Evolutionary conservation across 2,888 invertebrate genomes (phyloP).

Genomic region (Trachelus troglodyta): DNA sequence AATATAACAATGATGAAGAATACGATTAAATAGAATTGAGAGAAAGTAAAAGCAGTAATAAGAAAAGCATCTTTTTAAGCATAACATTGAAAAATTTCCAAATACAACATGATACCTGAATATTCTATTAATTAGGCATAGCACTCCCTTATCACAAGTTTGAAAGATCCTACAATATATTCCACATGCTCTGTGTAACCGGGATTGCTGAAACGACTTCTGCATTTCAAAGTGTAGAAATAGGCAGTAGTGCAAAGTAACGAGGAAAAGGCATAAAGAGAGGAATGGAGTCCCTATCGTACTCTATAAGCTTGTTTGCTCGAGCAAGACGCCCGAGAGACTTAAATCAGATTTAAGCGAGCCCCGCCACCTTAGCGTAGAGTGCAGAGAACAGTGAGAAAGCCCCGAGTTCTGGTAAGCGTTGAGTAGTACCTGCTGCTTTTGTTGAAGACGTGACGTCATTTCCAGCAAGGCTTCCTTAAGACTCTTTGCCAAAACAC

Average conservation of each 20-base stretch:
- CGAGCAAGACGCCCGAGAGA: conserved; percentile 33
- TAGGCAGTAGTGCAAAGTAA: not conserved
- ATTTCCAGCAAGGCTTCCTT: conserved; percentile 55
- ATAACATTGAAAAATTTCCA: not conserved
- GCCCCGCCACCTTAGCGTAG: conserved; percentile 53
- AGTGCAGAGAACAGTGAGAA: conserved; percentile 51
- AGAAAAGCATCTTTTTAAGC: not conserved
- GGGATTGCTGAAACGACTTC: too few relatives aligned
- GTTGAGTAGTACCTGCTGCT: conserved; percentile 61
- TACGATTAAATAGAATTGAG: not conserved
- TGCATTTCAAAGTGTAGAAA: too few relatives aligned
- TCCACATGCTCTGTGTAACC: too few relatives aligned
- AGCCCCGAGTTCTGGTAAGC: conserved; percentile 57
- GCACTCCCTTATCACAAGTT: too few relatives aligned
- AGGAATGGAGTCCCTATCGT: conserved; percentile 2
- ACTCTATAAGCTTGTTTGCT: conserved; percentile 34
- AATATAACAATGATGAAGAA: conserved; percentile 9
- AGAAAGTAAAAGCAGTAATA: not conserved
- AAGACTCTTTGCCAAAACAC: conserved; percentile 50
- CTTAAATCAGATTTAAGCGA: conserved; percentile 41
- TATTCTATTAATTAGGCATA: not conserved
- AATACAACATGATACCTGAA: not conserved
- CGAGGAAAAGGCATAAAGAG: conserved; percentile 8
- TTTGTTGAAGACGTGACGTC: conserved; percentile 48
- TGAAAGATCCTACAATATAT: too few relatives aligned